A percentile compares a stretch with the other conserved stretches of the same genome.
Conservation (phyloP, 2,797 vertebrate species). For the Sebastes wilsoni region DNA sequence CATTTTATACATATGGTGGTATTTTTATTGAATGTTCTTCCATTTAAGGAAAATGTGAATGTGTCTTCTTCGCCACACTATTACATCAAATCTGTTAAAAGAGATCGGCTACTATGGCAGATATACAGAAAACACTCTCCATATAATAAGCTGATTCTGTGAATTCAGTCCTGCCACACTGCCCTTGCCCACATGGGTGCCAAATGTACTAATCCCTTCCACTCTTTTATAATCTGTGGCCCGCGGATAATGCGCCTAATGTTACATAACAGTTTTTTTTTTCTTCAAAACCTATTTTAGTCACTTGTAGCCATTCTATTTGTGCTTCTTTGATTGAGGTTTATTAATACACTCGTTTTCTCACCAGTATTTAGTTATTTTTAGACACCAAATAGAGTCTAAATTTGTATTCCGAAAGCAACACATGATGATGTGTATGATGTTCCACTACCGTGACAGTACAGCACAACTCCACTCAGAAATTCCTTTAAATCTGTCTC, state of each 20-base stretch:
- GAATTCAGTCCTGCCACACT: conserved; percentile 27
- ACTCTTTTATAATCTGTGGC: conserved; percentile 53
- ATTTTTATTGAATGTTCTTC: not conserved
- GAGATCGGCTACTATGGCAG: not conserved
- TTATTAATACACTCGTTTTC: conserved; percentile 12
- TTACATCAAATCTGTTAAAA: not conserved
- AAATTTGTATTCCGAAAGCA: conserved; percentile 14
- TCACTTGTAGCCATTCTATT: conserved; percentile 8
- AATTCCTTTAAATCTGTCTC: conserved; percentile 60
- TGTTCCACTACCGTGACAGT: conserved; percentile 7
- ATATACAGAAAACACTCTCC: not conserved
- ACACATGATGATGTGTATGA: not conserved
- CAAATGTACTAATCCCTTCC: conserved; percentile 53
- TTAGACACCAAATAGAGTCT: conserved; percentile 4
- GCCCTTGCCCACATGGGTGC: conserved; percentile 26
- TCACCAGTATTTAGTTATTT: conserved; percentile 21
- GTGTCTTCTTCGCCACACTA: not conserved
- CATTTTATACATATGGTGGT: not conserved
- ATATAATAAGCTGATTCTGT: conserved; percentile 27
- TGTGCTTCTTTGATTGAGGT: conserved; percentile 13
- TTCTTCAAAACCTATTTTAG: conserved; percentile 22
- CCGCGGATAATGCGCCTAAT: conserved; percentile 28
- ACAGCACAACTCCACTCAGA: conserved; percentile 32
- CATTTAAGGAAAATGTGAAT: not conserved
- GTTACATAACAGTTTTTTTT: conserved; percentile 37